Evolutionary conservation across 2,888 invertebrate species (phyloP), one percentile per base, ranked within the genome.

Genomic region (Microdon myrmicae): DNA sequence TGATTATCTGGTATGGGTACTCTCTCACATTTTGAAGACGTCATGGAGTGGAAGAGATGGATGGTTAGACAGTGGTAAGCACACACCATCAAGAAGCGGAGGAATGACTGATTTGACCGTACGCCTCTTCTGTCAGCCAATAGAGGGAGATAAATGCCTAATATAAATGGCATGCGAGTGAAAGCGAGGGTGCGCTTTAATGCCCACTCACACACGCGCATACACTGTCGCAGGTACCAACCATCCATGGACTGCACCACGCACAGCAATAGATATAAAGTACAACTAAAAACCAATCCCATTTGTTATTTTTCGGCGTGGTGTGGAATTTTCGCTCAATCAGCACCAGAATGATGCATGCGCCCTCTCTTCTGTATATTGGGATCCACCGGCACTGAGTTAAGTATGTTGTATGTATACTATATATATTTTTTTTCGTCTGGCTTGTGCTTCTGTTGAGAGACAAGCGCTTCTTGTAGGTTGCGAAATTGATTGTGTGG

Each of bases 31-130:
- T n/a, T 64, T 64, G 38, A 58, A 64, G 64, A 64, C 64, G 64
- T 64, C 64, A 64, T 64, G 64, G 64, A 64, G 64, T 64, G 64
- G 56, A 64, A 64, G 64, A 64, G 64, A 64, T 64, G 64, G 64
- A 64, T 64, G 64, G 64, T 53, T 58, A 53, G 58, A 47, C 51
- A 58, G 47, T 45, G n/a, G 58, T 51, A 43, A 53, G 64, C 64
- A 64, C 41, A 51, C 55, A 67, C 61, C 45, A 61, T 64, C 55
- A 64, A 58, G 55, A 67, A 59, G 67, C 47, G 72, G 70, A 74
- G 76, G 77, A 73, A 77, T 78, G 78, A 78, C 78, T 78, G 78
- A 78, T 78, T 76, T 76, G 75, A 73, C 75, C 75, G 74, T 73
- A 78, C 78, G 78, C 78, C 78, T 78, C 75, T 75, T 76, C 75